Base-by-base conservation (phyloP, 92 coral and sea anemone genomes). In the Zoanthus sociatus region DNA sequence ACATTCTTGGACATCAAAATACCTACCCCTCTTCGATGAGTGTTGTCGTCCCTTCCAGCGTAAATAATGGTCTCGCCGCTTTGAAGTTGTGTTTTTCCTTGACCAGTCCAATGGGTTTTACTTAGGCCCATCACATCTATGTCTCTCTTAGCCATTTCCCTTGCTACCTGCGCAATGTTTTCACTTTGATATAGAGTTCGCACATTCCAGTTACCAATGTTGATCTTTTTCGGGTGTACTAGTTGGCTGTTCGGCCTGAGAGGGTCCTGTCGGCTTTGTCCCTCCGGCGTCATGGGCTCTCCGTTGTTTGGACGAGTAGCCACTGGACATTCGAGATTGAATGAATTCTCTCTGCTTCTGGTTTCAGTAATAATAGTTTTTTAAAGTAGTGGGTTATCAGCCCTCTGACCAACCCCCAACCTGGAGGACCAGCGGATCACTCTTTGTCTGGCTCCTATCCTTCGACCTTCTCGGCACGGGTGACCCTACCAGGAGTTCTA, bases 221-320 rank as follows among this genome's bases (percentile, higher is more conserved):
- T 68, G 4, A 14, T 68, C 10, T 68, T 68, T 37, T 14, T 68
- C 73, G 73, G 73, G 73, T 68, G 73, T 68, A 68, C 42, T 14
- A 68, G 73, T 68, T 68, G n/a, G n/a, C n/a, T n/a, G n/a, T n/a
- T n/a, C n/a, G 73, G 33, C 73, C 73, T 68, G 73, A 68, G 73
- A 37, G 73, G 73, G 73, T 68, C 73, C 73, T 68, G 73, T 68
- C 73, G 33, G 73, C 73, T 68, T 68, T 68, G 73, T 14, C 10
- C 73, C 73, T 68, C 73, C 73, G 4, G 33, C 73, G 73, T 68
- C 73, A 68, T n/a, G 10, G 73, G 10, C 10, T 68, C 73, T 68
- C 73, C 73, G 4, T 68, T 9, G 73, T 68, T 68, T 37, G 32
- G 73, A 68, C 73, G 73, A 68, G 73, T 68, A 68, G 73, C 73